Percentiles rank a stretch among this genome's conserved stretches.
phyloP scores from a whole-genome alignment of 92 coral and sea anemone species.

The Paramuricea clavata region DNA sequence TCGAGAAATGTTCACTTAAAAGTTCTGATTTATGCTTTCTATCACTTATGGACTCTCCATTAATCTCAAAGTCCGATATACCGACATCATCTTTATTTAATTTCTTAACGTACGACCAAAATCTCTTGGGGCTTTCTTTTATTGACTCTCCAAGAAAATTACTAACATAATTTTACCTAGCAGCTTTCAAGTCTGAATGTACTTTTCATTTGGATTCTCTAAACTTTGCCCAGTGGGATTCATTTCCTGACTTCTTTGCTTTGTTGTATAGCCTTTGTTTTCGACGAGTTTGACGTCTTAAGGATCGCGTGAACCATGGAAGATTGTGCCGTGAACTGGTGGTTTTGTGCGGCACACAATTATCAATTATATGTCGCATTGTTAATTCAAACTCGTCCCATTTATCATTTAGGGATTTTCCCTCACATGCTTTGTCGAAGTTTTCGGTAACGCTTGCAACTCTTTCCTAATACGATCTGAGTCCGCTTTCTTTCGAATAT shows the following conservation, averaged over 20 bases:
- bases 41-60: constrained; percentile 35
- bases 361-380: not conserved
- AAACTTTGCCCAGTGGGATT: not conserved
- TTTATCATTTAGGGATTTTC: not conserved
- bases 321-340: not conserved
- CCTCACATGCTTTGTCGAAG: not conserved
- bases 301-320: not conserved
- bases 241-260: constrained; percentile 19
- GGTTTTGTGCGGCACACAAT: not conserved
- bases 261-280: constrained; percentile 18
- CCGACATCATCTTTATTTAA: constrained; percentile 10
- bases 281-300: not conserved
- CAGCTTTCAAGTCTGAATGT: not conserved
- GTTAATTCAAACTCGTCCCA: not conserved
- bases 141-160: constrained; percentile 23
- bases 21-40: constrained; percentile 26
- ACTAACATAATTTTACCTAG: constrained; percentile 25
- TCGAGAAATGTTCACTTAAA: constrained; percentile 43
- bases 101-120: constrained; percentile 28
- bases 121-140: constrained; percentile 1
- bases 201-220: not conserved
- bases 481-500: not conserved
- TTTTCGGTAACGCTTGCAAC: not conserved
- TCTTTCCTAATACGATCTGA: not conserved
- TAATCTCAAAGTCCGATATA: constrained; percentile 39